These are phyloP conservation scores for Lutraria lutraria DNA, from an alignment of 2,888 invertebrate species.

Conservation along the genomic window DNA sequence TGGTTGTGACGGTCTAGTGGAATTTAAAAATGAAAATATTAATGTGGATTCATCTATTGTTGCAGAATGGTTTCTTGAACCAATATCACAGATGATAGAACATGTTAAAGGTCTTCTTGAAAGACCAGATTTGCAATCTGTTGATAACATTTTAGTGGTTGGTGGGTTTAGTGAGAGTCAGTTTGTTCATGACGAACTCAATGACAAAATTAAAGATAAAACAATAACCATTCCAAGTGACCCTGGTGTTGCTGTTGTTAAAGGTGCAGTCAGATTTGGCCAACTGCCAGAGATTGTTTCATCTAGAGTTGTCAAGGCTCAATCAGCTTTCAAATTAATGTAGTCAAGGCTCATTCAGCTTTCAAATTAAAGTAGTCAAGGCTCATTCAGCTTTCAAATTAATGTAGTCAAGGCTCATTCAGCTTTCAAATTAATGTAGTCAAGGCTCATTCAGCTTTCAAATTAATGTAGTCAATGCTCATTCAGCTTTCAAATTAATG, in stretches of 20 bases:
- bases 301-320: conserved; percentile 23
- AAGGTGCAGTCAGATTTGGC: conserved; percentile 61
- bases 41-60: conserved; percentile 30
- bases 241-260: conserved; percentile 54
- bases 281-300: conserved; percentile 51
- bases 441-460: too few species aligned
- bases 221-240: conserved; percentile 53
- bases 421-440: too few species aligned
- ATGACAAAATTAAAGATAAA: conserved; percentile 38
- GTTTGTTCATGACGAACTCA: conserved; percentile 46
- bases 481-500: too few species aligned
- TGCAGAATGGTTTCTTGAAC: conserved; percentile 29
- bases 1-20: neutral
- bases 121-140: conserved; percentile 21
- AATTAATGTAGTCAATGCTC: too few species aligned
- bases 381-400: too few species aligned
- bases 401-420: too few species aligned
- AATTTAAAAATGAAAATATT: conserved; percentile 19
- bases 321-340: neutral
- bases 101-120: conserved; percentile 27
- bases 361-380: too few species aligned
- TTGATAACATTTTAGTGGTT: conserved; percentile 56
- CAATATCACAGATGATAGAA: conserved; percentile 22
- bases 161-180: conserved; percentile 61
- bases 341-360: too few species aligned